Conservation (phyloP, 2,113 vertebrate genomes). For the Macquaria ambigua region DNA sequence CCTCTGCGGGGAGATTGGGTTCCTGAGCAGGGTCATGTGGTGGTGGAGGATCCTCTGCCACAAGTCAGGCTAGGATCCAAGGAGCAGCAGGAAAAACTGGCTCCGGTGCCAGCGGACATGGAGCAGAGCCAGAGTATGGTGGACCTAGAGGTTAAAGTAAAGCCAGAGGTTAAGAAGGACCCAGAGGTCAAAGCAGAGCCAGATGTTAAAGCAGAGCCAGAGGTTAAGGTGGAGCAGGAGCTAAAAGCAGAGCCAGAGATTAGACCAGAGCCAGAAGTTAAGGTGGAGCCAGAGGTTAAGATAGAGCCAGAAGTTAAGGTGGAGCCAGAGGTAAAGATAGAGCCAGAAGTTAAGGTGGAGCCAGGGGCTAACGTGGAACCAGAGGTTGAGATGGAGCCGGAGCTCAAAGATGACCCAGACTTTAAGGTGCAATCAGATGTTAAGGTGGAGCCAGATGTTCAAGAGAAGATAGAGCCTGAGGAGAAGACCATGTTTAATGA, state of each 20-base stretch:
- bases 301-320: neutral
- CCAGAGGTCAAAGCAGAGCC: neutral
- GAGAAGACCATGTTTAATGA: neutral
- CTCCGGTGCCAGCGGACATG: neutral
- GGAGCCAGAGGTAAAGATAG: neutral
- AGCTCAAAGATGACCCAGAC: slow-evolving; percentile 8
- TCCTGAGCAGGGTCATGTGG: slow-evolving; percentile 66
- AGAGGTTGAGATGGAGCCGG: slow-evolving; percentile 4
- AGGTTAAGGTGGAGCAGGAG: neutral
- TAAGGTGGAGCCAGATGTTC: slow-evolving; percentile 5
- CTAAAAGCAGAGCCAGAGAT: slow-evolving; percentile 21
- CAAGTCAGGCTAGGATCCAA: neutral
- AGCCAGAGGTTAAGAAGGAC: neutral
- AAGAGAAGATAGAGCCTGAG: slow-evolving; percentile 4
- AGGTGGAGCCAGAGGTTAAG: neutral
- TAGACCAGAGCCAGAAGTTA: neutral
- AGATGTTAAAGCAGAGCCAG: neutral
- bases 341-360: neutral
- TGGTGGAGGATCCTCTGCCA: slow-evolving; percentile 59
- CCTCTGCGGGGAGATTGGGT: slow-evolving; percentile 47
- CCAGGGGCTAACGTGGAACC: neutral
- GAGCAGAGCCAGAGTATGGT: neutral
- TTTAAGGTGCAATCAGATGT: slow-evolving; percentile 6
- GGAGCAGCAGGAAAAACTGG: slow-evolving; percentile 3
- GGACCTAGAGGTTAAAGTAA: neutral